Conservation (phyloP, 2,797 vertebrate species). For the Synanceia verrucosa region DNA sequence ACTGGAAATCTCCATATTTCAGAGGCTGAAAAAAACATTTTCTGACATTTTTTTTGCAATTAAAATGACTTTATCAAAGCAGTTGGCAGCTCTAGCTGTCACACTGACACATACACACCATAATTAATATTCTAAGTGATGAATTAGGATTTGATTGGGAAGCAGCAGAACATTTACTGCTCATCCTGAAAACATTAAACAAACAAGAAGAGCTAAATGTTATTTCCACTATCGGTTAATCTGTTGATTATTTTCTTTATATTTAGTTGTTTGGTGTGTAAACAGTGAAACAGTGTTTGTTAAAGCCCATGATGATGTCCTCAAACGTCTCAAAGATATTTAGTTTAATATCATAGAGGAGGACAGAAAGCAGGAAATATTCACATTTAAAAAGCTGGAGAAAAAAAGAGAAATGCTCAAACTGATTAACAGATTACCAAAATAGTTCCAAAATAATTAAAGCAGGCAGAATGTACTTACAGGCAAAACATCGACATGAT, state of each 20-base stretch:
- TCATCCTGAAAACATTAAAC: background rate
- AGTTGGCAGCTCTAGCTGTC: background rate
- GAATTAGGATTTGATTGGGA: background rate
- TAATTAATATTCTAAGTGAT: background rate
- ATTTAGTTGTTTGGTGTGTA: background rate
- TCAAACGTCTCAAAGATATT: background rate
- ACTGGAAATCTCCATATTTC: too few species aligned
- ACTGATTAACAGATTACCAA: background rate
- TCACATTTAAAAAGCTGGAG: background rate
- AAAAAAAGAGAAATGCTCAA: background rate
- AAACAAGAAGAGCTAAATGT: too few species aligned
- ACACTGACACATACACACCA: background rate
- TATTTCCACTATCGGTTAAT: too few species aligned
- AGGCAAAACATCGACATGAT: too few species aligned
- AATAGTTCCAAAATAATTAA: background rate
- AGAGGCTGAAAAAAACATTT: too few species aligned
- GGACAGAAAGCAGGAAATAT: background rate
- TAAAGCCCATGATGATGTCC: too few species aligned
- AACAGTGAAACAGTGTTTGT: background rate
- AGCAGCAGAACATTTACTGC: background rate
- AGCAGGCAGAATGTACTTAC: too few species aligned
- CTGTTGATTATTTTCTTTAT: too few species aligned
- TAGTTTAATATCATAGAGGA: background rate
- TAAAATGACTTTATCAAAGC: too few species aligned
- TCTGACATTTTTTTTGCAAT: too few species aligned